Evolutionary conservation across 2,888 invertebrate genomes (phyloP).

Genomic region (Sphinx pinastri): DNA sequence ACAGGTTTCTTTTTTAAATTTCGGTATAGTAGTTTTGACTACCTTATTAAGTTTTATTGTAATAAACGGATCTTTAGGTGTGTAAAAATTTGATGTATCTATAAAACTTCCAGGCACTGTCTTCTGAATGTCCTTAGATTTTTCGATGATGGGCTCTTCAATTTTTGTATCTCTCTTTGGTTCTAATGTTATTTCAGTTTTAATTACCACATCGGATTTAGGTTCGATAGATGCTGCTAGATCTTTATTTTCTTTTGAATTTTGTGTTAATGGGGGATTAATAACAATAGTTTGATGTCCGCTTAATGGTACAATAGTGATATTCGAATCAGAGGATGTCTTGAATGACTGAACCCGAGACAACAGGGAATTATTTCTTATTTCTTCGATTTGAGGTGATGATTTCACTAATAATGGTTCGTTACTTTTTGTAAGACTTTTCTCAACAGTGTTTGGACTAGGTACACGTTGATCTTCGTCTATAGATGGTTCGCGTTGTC

Average conservation of each 20-base stretch:
- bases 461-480: conserved; percentile 68
- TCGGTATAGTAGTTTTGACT: conserved; percentile 74
- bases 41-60: conserved; percentile 78
- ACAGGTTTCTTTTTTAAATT: conserved; percentile 68
- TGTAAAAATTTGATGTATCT: conserved; percentile 64
- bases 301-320: conserved; percentile 76
- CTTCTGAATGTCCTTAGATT: conserved; percentile 44
- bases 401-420: conserved; percentile 41
- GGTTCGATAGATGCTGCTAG: conserved; percentile 29
- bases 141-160: conserved; percentile 35
- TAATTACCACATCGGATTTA: conserved; percentile 36
- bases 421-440: conserved; percentile 46
- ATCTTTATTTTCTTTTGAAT: conserved; percentile 41
- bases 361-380: conserved; percentile 64
- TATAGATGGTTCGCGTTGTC: conserved; percentile 75
- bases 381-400: conserved; percentile 52
- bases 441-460: conserved; percentile 69
- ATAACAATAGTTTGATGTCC: conserved; percentile 82
- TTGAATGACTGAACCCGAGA: conserved; percentile 78
- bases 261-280: conserved; percentile 70
- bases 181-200: conserved; percentile 36
- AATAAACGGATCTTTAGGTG: conserved; percentile 74
- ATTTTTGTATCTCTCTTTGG: conserved; percentile 31
- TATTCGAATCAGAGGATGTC: conserved; percentile 76
- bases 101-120: conserved; percentile 46